phyloP scores from a whole-genome alignment of 1,140 invertebrate genomes.

The Apis mellifera region Amel_HAv3.1 CM009943.2:6940501-6941000 shows the following conservation, averaged over 20 bases:
- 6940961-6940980: not conserved
- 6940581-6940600: too few species aligned
- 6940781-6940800: conserved; percentile 20
- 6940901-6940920: conserved; percentile 32
- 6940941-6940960: conserved; percentile 16
- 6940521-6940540: too few species aligned
- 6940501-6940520: not conserved
- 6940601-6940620: not conserved
- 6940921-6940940: not conserved
- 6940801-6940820: conserved; percentile 34
- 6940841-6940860: conserved; percentile 31
- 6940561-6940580: too few species aligned
- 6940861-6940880: conserved; percentile 42
- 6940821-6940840: conserved; percentile 53
- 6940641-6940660: too few species aligned
- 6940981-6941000: not conserved
- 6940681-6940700: not conserved
- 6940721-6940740: conserved; percentile 58
- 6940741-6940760: conserved; percentile 58
- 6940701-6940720: conserved; percentile 60
- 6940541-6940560: too few species aligned
- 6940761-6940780: conserved; percentile 46
- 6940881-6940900: conserved; percentile 29
- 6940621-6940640: not conserved
- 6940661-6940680: not conserved